phyloP scores from a whole-genome alignment of 1,140 invertebrate genomes.

The Diorhabda carinulata region DNA sequence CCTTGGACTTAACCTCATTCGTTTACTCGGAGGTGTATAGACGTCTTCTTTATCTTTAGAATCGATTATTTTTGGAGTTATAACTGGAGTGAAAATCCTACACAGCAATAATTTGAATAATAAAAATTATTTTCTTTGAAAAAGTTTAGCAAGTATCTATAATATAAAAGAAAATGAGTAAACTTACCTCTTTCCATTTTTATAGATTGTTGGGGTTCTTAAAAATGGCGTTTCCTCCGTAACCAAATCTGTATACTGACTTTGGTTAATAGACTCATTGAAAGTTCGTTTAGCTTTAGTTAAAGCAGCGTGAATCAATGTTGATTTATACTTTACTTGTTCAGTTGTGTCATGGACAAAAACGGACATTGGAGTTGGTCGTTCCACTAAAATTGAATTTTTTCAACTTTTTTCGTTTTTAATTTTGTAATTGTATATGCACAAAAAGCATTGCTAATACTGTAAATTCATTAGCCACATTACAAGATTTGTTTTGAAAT shows the following conservation, averaged over 20 bases:
- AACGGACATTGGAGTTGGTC: slow-evolving; percentile 39
- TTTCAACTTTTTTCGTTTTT: no score
- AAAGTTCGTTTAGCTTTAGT: slow-evolving; percentile 41
- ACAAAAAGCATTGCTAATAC: no score
- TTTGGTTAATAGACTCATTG: slow-evolving; percentile 21
- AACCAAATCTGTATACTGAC: slow-evolving; percentile 11
- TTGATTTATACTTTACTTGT: slow-evolving; percentile 41
- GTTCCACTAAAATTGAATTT: slow-evolving; percentile 24
- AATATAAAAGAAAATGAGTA: neutral
- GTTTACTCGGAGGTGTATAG: slow-evolving; percentile 23
- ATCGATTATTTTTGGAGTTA: slow-evolving; percentile 30
- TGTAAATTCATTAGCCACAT: no score
- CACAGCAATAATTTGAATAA: slow-evolving; percentile 4
- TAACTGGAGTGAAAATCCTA: slow-evolving; percentile 25
- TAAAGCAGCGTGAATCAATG: slow-evolving; percentile 36
- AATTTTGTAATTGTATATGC: no score
- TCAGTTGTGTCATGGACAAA: slow-evolving; percentile 39
- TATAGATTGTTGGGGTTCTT: slow-evolving; percentile 30
- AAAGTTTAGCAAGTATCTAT: neutral
- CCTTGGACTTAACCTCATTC: slow-evolving; percentile 29
- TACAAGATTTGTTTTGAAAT: no score
- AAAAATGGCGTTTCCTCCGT: slow-evolving; percentile 45
- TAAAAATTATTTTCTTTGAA: neutral
- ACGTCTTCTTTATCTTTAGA: slow-evolving; percentile 2
- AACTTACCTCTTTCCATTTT: slow-evolving; percentile 14